Percentiles rank a stretch among this genome's conserved stretches.
Conservation (phyloP, 2,113 vertebrate genomes). For the Marmota flaviventris region DNA sequence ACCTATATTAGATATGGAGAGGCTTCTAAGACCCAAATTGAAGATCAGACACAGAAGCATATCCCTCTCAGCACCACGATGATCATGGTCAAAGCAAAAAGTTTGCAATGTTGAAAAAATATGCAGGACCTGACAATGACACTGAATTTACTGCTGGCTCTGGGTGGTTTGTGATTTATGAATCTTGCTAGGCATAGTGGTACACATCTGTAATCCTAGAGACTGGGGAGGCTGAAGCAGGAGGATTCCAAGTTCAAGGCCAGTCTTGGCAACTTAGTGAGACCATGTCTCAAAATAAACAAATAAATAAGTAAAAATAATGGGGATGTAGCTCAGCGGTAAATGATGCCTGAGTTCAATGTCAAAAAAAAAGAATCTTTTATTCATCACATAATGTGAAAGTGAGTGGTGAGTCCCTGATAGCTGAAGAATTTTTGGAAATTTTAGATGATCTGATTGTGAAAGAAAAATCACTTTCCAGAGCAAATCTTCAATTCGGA, state of each 20-base stretch:
- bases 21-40: not conserved
- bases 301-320: too few species aligned
- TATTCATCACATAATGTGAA: not conserved
- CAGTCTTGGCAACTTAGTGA: too few species aligned
- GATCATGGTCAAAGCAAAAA: not conserved
- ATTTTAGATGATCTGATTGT: not conserved
- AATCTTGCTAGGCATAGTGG: too few species aligned
- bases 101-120: not conserved
- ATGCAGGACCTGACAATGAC: not conserved
- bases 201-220: too few species aligned
- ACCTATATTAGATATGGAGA: not conserved
- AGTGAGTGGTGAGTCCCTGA: not conserved
- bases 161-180: too few species aligned
- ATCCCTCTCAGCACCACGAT: not conserved
- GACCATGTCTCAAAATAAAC: too few species aligned
- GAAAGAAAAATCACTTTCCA: not conserved
- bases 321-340: too few species aligned
- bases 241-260: too few species aligned
- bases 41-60: not conserved
- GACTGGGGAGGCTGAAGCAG: too few species aligned
- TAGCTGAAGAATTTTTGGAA: not conserved
- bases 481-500: not conserved
- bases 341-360: too few species aligned
- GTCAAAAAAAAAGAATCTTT: not conserved
- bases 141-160: not conserved